Conservation (phyloP, 2,888 invertebrate species). For the Entomobrya multifasciata region DNA sequence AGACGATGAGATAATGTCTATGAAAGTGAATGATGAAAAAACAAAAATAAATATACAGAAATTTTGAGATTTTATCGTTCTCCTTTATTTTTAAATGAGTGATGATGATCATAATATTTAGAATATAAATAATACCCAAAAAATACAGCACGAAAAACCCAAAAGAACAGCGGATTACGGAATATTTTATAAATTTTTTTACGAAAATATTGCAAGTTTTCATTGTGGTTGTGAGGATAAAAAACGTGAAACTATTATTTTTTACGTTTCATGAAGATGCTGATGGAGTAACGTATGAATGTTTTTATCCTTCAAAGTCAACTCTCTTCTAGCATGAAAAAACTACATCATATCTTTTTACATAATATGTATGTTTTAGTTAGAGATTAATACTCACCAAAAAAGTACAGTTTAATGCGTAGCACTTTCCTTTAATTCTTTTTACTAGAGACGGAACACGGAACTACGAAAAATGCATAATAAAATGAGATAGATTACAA, state of each 20-base stretch:
- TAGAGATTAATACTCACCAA: no score
- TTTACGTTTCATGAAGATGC: background rate
- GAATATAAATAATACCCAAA: no score
- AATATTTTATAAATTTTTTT: background rate
- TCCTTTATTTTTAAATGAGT: background rate
- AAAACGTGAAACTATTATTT: conserved; percentile 28
- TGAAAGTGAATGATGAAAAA: conserved; percentile 7
- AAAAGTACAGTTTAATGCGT: no score
- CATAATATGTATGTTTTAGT: no score
- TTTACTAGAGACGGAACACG: conserved; percentile 42
- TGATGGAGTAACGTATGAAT: conserved; percentile 5
- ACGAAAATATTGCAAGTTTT: background rate
- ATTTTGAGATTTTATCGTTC: background rate
- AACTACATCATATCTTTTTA: no score
- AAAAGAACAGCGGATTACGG: background rate
- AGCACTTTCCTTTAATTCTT: no score
- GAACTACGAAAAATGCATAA: conserved; percentile 34
- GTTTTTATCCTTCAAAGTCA: no score
- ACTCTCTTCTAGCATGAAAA: no score
- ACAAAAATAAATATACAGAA: background rate
- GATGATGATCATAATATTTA: conserved; percentile 9
- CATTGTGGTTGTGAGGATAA: no score
- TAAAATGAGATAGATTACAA: no score
- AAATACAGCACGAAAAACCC: no score
- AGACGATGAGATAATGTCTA: conserved; percentile 44